A percentile compares a stretch with the other conserved stretches of the same genome.
phyloP scores from a whole-genome alignment of 1,140 invertebrate genomes.

The Penaeus vannamei region DNA sequence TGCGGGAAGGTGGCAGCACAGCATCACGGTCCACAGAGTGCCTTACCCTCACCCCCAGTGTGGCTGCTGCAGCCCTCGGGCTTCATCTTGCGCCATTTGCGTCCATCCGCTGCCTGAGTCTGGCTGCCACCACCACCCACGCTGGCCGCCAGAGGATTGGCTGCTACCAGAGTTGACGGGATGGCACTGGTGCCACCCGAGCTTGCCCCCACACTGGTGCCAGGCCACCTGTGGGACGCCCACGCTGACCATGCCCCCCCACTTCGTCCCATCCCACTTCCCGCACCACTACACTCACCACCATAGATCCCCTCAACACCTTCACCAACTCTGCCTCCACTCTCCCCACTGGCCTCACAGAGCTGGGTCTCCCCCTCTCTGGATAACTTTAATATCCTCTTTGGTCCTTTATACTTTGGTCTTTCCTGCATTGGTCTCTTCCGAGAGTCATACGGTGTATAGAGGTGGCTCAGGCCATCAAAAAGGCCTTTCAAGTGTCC shows the following conservation, averaged over 20 bases:
- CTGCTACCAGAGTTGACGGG: conserved; percentile 43
- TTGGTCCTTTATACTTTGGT: conserved; percentile 70
- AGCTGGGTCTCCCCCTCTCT: conserved; percentile 54
- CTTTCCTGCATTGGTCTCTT: conserved; percentile 72
- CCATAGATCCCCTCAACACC: conserved; percentile 30
- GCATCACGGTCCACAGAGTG: conserved; percentile 66
- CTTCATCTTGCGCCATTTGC: conserved; percentile 61
- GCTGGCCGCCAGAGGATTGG: conserved; percentile 49
- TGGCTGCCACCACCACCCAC: conserved; percentile 45
- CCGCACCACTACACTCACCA: conserved; percentile 44
- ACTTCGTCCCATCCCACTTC: conserved; percentile 19
- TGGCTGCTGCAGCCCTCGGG: conserved; percentile 56
- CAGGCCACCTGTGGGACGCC: conserved; percentile 54
- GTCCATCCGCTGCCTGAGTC: conserved; percentile 58
- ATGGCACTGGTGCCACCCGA: conserved; percentile 39
- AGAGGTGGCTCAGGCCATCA: conserved; percentile 89
- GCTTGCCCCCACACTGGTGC: conserved; percentile 37
- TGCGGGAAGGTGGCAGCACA: conserved; percentile 64
- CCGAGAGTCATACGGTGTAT: conserved; percentile 79
- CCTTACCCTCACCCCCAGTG: conserved; percentile 66
- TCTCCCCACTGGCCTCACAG: conserved; percentile 39
- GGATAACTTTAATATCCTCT: conserved; percentile 52
- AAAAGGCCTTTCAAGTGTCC: conserved; percentile 83
- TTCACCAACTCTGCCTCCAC: conserved; percentile 7
- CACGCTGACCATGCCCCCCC: conserved; percentile 55